These are phyloP conservation scores for Cremastinae sp. DNA, from an alignment of 2,888 invertebrate genomes.

Conservation along the genomic window DNA sequence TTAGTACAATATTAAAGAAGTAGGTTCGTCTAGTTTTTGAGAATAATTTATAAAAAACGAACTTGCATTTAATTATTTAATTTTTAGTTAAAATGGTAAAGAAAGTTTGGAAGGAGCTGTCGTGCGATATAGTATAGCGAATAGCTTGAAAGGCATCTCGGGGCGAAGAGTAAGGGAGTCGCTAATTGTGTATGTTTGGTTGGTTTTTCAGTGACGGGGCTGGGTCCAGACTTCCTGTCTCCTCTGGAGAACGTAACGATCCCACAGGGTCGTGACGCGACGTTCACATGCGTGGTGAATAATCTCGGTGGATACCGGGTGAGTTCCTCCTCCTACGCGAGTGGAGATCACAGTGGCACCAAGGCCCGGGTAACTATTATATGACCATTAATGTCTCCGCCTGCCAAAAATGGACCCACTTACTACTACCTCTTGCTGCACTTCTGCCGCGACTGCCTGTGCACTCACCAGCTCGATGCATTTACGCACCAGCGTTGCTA, in stretches of 20 bases:
- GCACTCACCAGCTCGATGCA: slow-evolving; percentile 77
- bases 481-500: slow-evolving; percentile 74
- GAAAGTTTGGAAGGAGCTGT: no score
- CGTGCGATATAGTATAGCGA: no score
- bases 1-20: no score
- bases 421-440: slow-evolving; percentile 65
- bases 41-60: no score
- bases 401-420: slow-evolving; percentile 73
- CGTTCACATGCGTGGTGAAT: slow-evolving; percentile 92
- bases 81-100: no score
- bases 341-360: slow-evolving; percentile 79
- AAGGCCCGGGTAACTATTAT: slow-evolving; percentile 80
- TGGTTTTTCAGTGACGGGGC: slow-evolving; percentile 84
- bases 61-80: no score
- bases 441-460: slow-evolving; percentile 70
- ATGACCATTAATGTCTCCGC: slow-evolving; percentile 75
- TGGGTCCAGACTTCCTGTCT: slow-evolving; percentile 90
- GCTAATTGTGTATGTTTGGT: slow-evolving; percentile 12
- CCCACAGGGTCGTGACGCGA: slow-evolving; percentile 90
- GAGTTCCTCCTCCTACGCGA: slow-evolving; percentile 86
- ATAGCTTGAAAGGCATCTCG: no score
- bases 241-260: slow-evolving; percentile 92
- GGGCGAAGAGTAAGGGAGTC: no score
- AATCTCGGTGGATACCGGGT: slow-evolving; percentile 90
- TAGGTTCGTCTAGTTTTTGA: no score